Evolutionary conservation across 2,113 vertebrate species (phyloP).

Genomic region (Odontesthes bonariensis): DNA sequence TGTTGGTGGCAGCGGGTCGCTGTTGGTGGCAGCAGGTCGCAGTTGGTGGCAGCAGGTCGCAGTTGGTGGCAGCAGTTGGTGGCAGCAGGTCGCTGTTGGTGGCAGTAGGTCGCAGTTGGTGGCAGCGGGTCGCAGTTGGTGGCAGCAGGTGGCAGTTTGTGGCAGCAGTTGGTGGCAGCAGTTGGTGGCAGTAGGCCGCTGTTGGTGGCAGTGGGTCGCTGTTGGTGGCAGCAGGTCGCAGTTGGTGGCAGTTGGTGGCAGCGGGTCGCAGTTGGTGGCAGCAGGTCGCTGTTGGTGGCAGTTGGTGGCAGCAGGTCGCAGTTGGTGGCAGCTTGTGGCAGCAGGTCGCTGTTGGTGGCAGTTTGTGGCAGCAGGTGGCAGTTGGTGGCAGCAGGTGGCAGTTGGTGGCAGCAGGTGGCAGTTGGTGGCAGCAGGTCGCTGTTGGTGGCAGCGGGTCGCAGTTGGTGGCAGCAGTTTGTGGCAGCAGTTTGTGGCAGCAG

Average conservation of each 20-base stretch:
- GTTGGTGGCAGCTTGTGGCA: too few species aligned
- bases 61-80: too few species aligned
- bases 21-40: not conserved
- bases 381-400: not conserved
- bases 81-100: not conserved
- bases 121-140: not conserved
- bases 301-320: not conserved
- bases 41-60: not conserved
- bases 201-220: too few species aligned
- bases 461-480: too few species aligned
- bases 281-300: too few species aligned
- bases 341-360: not conserved
- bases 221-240: not conserved
- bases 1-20: not conserved
- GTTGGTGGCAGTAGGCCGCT: not conserved
- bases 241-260: too few species aligned
- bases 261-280: not conserved
- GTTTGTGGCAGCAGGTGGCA: not conserved
- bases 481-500: not conserved
- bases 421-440: too few species aligned
- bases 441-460: not conserved
- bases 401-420: not conserved
- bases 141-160: not conserved
- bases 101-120: not conserved
- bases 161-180: too few species aligned